phyloP scores from a whole-genome alignment of 1,140 invertebrate genomes.

The silkworm (Bombyx mori) region ASM3026992v2 NC_085119.1:13055001-13055500 shows the following conservation, averaged over 20 bases:
- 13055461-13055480: no score
- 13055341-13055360: no score
- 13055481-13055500: no score
- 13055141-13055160: conserved; percentile 46
- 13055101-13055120: conserved; percentile 21
- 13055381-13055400: no score
- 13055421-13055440: no score
- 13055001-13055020: conserved; percentile 37
- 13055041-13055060: background rate
- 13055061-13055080: conserved; percentile 1
- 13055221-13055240: conserved; percentile 9
- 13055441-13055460: no score
- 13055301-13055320: background rate
- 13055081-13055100: conserved; percentile 4
- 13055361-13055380: no score
- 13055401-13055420: no score
- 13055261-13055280: conserved; percentile 8
- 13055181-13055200: conserved; percentile 10
- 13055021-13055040: conserved; percentile 38
- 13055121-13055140: conserved; percentile 29
- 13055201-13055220: conserved; percentile 9
- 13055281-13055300: conserved; percentile 3
- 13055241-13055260: conserved; percentile 7
- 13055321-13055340: no score
- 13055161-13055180: conserved; percentile 17